Percentiles rank a stretch among this genome's conserved stretches.
Evolutionary conservation across 2,888 invertebrate genomes (phyloP).

Genomic region (Laothoe populi): DNA sequence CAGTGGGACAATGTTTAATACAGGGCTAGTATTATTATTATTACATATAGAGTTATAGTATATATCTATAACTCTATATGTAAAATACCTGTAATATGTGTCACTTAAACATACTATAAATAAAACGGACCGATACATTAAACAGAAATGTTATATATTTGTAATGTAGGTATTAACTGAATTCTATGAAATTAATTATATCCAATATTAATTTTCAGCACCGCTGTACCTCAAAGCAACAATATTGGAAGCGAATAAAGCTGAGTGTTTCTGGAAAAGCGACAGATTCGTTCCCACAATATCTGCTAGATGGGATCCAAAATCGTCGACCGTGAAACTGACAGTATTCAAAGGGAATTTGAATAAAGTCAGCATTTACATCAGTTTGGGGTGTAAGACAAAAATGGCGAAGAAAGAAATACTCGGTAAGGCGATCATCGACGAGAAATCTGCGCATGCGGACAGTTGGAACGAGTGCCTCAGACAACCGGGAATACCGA

Average conservation of each 20-base stretch:
- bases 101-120: not conserved
- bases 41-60: too few relatives aligned
- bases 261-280: slow-evolving; percentile 88
- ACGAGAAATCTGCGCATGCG: slow-evolving; percentile 83
- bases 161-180: not conserved
- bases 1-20: too few relatives aligned
- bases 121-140: not conserved
- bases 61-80: too few relatives aligned
- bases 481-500: slow-evolving; percentile 80
- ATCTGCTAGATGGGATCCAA: slow-evolving; percentile 90
- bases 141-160: not conserved
- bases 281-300: slow-evolving; percentile 90
- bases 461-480: slow-evolving; percentile 87
- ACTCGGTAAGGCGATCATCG: slow-evolving; percentile 87
- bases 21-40: too few relatives aligned
- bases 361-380: slow-evolving; percentile 86
- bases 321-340: slow-evolving; percentile 86
- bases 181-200: slow-evolving; percentile 11
- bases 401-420: slow-evolving; percentile 88
- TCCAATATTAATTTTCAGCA: slow-evolving; percentile 70
- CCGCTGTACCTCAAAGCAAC: slow-evolving; percentile 92
- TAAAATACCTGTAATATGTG: not conserved
- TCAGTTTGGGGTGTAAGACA: slow-evolving; percentile 87
- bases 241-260: slow-evolving; percentile 88
- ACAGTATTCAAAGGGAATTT: slow-evolving; percentile 86